Conservation (phyloP, 2,888 invertebrate genomes). For the Therioaphis trifolii region DNA sequence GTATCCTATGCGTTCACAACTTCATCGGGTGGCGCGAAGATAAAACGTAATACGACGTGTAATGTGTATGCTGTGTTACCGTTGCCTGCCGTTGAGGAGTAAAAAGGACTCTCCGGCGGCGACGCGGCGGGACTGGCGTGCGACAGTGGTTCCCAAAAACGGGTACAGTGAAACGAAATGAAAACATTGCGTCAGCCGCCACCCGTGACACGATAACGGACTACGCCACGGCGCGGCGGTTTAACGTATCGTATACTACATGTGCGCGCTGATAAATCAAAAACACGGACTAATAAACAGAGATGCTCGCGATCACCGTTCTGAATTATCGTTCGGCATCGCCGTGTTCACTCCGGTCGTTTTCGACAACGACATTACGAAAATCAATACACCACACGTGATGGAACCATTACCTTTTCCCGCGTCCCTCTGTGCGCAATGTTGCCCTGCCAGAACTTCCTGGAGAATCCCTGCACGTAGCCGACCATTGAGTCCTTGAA, state of each 20-base stretch:
- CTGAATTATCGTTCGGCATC: too few species aligned
- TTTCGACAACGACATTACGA: background rate
- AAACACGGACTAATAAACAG: background rate
- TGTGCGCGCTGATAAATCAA: background rate
- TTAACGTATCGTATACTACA: background rate
- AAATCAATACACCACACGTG: background rate
- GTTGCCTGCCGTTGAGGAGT: background rate
- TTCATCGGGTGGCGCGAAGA: background rate
- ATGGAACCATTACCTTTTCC: conserved; percentile 73
- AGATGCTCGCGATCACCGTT: too few species aligned
- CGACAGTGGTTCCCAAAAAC: conserved; percentile 40
- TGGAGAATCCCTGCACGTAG: conserved; percentile 82
- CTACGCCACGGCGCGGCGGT: background rate
- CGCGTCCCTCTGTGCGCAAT: conserved; percentile 82
- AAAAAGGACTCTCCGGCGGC: background rate
- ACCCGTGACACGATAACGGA: background rate
- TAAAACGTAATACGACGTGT: too few species aligned
- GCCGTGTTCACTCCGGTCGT: background rate
- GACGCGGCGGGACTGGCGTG: background rate
- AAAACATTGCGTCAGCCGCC: conserved; percentile 40
- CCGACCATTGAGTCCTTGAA: conserved; percentile 84
- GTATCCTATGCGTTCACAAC: too few species aligned
- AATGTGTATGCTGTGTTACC: too few species aligned
- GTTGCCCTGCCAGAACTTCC: conserved; percentile 94
- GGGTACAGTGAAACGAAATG: background rate